These are phyloP conservation scores for Epirrhoe alternata DNA, from an alignment of 2,888 invertebrate species.

Conservation along the genomic window DNA sequence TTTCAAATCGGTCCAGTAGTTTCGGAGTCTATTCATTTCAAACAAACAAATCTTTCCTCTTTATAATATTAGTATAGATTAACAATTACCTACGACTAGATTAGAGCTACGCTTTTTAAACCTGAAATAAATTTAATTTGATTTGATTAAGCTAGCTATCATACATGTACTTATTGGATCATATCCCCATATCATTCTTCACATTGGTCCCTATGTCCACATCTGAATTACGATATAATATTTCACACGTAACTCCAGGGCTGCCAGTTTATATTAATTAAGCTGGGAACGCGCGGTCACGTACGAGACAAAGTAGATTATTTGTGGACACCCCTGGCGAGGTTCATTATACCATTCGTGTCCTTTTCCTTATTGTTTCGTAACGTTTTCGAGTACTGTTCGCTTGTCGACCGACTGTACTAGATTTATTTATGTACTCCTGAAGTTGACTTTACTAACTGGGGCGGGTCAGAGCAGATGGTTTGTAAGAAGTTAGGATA, in stretches of 20 bases:
- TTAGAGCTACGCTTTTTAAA: too few relatives aligned
- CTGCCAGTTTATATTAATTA: constrained; percentile 65
- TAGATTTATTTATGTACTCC: constrained; percentile 21
- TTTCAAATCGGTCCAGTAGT: too few relatives aligned
- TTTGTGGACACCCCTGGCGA: constrained; percentile 56
- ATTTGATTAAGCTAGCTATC: too few relatives aligned
- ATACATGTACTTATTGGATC: not conserved
- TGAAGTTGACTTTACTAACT: constrained; percentile 1
- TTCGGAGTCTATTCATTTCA: too few relatives aligned
- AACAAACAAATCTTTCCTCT: too few relatives aligned
- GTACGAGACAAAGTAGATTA: constrained; percentile 65
- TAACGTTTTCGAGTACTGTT: constrained; percentile 35
- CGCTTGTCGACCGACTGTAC: constrained; percentile 26
- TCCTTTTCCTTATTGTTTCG: constrained; percentile 55
- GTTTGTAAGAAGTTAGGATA: not conserved
- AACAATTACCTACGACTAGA: too few relatives aligned
- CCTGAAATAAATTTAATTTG: too few relatives aligned
- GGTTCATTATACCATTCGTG: constrained; percentile 54
- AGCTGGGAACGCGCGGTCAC: constrained; percentile 56
- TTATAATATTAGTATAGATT: too few relatives aligned
- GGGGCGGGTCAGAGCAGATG: not conserved
- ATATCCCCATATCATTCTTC: constrained; percentile 1
- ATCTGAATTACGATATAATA: constrained; percentile 30
- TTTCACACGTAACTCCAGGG: constrained; percentile 40
- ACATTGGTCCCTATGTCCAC: constrained; percentile 6